Evolutionary conservation across 2,888 invertebrate genomes (phyloP), one percentile per base, ranked within the genome.

Genomic region (Nomada lathburiana): DNA sequence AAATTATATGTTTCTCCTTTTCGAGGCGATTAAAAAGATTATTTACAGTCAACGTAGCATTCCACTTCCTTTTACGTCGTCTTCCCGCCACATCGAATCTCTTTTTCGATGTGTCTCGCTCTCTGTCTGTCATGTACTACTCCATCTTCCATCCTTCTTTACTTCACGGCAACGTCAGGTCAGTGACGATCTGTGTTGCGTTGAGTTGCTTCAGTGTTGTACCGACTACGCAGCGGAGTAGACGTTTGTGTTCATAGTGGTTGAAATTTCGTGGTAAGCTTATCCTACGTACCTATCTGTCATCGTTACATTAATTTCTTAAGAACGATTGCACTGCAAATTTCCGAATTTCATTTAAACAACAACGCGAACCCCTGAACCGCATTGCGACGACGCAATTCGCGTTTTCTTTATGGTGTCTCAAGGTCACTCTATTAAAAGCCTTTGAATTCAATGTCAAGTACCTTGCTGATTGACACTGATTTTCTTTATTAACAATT

Each of bases 201-300:
- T 47, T 10, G 53, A 74, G 67, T 75, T 74, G n/a, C 20, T 80
- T 88, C 88, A 91, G 92, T 92, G 87, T 87, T 87, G 84, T 88
- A 86, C 86, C 84, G 88, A 87, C 89, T 86, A 86, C 86, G 86
- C 79, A 81, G 88, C 83, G 80, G 76, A 83, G 65, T 70, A 42
- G 84, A 42, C 62, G 65, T 65, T 60, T 44, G 16, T 13, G 42
- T n/a, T 0, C 50, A 18, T 11, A 29, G 23, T 29, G 9, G 65
- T 60, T 23, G 26, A 75, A 1, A 62, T 47, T 44, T 62, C 50
- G 13, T 55, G 77, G 88, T 86, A 75, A 78, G 77, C 70, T 53
- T 50, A 23, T 13, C 1, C 47, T 2, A n/a, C 29, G 10, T 53
- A 53, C n/a, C 23, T 13, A 55, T 20, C 53, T 9, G 18, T 18